Percentiles rank a stretch among this genome's conserved stretches.
phyloP scores from a whole-genome alignment of 2,797 vertebrate genomes.

The Halcyon smyrnensis region DNA sequence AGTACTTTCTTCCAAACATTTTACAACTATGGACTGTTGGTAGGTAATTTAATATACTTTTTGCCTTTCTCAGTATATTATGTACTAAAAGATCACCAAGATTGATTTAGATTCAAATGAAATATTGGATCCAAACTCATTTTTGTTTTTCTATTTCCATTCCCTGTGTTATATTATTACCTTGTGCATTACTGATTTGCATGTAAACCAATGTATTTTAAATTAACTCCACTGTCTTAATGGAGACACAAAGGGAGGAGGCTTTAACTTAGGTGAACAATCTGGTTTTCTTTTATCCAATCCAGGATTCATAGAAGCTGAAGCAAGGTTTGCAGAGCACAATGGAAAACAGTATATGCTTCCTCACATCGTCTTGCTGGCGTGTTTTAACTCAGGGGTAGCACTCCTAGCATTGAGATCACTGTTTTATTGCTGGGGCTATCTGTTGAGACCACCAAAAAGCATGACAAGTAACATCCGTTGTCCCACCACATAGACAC shows the following conservation, averaged over 20 bases:
- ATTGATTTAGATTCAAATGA: background rate
- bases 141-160: background rate
- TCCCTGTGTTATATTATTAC: background rate
- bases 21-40: background rate
- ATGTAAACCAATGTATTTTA: background rate
- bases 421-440: background rate
- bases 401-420: background rate
- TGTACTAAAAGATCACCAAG: background rate
- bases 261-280: background rate
- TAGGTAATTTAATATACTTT: conserved; percentile 25
- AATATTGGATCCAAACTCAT: background rate
- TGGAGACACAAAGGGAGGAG: background rate
- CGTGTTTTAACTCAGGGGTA: background rate
- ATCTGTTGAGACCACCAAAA: background rate
- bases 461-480: background rate
- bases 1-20: background rate
- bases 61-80: background rate
- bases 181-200: background rate
- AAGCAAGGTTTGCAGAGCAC: background rate
- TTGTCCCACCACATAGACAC: background rate
- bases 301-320: background rate
- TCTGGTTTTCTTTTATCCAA: background rate
- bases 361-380: background rate
- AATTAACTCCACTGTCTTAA: background rate
- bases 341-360: background rate